Conservation (phyloP, 2,113 vertebrate genomes). For the Capra hircus region DNA sequence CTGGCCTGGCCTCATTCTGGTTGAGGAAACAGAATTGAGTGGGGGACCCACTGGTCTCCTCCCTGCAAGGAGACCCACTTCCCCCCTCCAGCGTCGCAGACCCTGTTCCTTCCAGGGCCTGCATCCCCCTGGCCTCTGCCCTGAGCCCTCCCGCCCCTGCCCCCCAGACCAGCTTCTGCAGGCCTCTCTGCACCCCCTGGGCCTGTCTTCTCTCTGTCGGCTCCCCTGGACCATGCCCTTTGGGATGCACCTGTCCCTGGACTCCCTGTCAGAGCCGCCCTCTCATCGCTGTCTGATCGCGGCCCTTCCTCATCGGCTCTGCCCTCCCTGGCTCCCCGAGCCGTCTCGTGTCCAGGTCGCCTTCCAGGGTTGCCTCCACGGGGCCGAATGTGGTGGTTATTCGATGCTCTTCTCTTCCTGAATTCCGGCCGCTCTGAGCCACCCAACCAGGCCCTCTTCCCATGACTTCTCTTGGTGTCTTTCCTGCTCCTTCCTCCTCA, state of each 20-base stretch:
- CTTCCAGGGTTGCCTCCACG: not conserved
- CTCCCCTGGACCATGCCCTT: not conserved
- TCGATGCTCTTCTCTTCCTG: not conserved
- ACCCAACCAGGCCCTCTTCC: not conserved
- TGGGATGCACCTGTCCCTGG: not conserved
- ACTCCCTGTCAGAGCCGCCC: not conserved
- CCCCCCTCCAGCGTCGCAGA: not conserved
- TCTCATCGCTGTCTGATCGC: accelerated
- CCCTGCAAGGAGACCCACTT: accelerated
- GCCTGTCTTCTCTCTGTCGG: not conserved
- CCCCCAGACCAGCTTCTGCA: accelerated
- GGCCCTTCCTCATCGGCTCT: not conserved
- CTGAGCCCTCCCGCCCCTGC: accelerated
- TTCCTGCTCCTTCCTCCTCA: not conserved
- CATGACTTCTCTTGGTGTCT: not conserved
- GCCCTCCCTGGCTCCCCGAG: accelerated
- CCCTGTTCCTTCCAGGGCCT: not conserved
- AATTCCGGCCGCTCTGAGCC: not conserved
- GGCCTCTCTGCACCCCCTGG: not conserved
- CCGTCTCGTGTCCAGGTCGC: not conserved
- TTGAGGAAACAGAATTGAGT: not conserved
- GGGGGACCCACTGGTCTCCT: not conserved
- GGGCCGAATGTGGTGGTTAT: not conserved
- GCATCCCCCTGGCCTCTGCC: not conserved
- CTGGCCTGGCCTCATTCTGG: not conserved